phyloP scores from a whole-genome alignment of 2,113 vertebrate species.

The Entelurus aequoreus region DNA sequence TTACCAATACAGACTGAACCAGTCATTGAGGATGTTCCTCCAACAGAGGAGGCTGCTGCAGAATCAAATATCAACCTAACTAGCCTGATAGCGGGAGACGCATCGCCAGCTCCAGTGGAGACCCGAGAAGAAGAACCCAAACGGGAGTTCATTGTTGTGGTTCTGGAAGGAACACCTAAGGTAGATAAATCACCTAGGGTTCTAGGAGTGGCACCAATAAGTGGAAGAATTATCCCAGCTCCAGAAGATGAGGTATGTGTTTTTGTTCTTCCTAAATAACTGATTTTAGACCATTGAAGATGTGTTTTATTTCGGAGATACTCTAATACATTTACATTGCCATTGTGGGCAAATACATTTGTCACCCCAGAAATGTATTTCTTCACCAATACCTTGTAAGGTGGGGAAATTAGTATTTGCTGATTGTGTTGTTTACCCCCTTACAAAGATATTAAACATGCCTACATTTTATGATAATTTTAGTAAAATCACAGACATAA shows the following conservation, averaged over 20 bases:
- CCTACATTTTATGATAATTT: no score
- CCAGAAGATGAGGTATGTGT: constrained; percentile 59
- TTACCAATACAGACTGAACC: background rate
- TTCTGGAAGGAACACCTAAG: constrained; percentile 64
- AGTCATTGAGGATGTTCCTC: background rate
- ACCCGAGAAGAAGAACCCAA: constrained; percentile 22
- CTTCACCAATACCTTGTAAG: no score
- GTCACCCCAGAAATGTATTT: no score
- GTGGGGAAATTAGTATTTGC: no score
- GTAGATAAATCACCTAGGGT: constrained; percentile 60
- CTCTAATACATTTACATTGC: no score
- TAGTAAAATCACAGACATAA: no score
- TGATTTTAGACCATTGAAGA: no score
- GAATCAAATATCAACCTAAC: background rate
- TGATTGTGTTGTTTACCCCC: no score
- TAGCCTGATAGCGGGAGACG: background rate
- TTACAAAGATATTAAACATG: no score
- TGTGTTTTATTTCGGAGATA: no score
- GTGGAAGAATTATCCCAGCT: constrained; percentile 54
- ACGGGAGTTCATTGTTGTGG: constrained; percentile 64
- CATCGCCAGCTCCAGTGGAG: constrained; percentile 1
- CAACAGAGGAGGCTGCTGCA: background rate
- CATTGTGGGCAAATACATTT: no score
- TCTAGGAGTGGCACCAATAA: constrained; percentile 58
- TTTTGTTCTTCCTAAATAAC: background rate